Evolutionary conservation across 2,113 vertebrate genomes (phyloP).

Genomic region (Passer montanus): DNA sequence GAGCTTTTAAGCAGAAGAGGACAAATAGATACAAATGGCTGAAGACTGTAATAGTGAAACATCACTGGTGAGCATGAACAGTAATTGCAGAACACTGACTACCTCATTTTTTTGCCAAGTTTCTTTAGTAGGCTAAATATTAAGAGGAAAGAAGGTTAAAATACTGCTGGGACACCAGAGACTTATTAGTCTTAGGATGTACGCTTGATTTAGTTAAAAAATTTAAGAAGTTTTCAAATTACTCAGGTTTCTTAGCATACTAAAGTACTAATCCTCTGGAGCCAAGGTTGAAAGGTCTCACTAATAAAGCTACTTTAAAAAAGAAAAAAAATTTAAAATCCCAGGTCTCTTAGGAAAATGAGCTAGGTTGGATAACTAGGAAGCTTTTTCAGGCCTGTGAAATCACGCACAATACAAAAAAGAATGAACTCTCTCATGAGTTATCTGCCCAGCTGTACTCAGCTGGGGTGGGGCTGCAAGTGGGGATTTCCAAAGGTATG

Average conservation of each 20-base stretch:
- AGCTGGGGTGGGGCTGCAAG: constrained; percentile 54
- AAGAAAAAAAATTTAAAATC: background rate
- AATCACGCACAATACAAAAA: background rate
- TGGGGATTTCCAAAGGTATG: constrained; percentile 36
- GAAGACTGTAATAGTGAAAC: background rate
- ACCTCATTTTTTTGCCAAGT: background rate
- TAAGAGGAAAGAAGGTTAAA: background rate
- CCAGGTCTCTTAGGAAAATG: constrained; percentile 4
- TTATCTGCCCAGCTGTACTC: constrained; percentile 64
- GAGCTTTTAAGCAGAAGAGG: background rate
- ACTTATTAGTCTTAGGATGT: background rate
- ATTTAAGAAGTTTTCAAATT: background rate
- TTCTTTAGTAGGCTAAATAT: background rate
- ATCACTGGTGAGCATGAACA: background rate
- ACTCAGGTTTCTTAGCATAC: constrained; percentile 3
- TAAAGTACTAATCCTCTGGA: constrained; percentile 23
- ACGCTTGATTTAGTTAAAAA: background rate
- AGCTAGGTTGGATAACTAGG: background rate
- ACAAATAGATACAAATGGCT: background rate
- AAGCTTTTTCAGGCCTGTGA: background rate
- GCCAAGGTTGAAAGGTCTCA: constrained; percentile 28
- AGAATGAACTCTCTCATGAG: background rate
- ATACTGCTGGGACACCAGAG: background rate
- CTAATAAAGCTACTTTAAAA: background rate
- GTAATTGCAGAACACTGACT: background rate